phyloP scores from a whole-genome alignment of 2,888 invertebrate species.

The Orchesellides sinensis region DNA sequence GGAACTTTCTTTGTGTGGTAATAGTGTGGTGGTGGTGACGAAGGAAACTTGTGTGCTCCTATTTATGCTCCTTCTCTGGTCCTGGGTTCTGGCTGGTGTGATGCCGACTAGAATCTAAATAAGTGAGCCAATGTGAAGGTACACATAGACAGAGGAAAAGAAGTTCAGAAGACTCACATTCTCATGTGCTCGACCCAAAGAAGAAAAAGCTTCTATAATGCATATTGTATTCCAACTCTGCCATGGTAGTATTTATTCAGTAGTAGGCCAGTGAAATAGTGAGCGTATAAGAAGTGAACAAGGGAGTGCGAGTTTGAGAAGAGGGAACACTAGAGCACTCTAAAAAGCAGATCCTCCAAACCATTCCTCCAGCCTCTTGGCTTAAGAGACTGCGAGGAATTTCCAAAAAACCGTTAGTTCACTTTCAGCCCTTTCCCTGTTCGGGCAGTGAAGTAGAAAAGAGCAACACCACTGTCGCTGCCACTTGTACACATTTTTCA shows the following conservation, averaged over 20 bases:
- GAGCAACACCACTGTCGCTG: no score
- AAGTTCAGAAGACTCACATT: conserved; percentile 6
- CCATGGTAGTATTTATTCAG: neutral
- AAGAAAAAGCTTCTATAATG: no score
- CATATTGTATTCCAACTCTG: no score
- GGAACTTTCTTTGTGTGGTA: conserved; percentile 38
- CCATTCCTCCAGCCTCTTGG: conserved; percentile 46
- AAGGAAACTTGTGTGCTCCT: conserved; percentile 22
- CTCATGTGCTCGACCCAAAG: no score
- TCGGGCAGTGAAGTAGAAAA: conserved; percentile 39
- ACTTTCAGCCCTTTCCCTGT: conserved; percentile 55
- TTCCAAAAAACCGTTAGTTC: conserved; percentile 43
- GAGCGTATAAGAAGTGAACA: neutral
- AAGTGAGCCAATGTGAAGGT: neutral
- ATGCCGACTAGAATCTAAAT: no score
- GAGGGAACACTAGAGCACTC: conserved; percentile 25
- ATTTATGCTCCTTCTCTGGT: neutral
- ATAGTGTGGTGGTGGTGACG: conserved; percentile 3
- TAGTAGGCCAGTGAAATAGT: neutral
- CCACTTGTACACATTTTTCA: no score
- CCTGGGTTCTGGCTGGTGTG: conserved; percentile 31
- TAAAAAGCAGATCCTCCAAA: conserved; percentile 49
- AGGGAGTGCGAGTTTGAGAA: neutral
- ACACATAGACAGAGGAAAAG: neutral
- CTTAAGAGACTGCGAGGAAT: conserved; percentile 45